Evolutionary conservation across 2,888 invertebrate genomes (phyloP).

Genomic region (Crepidodera aurea): DNA sequence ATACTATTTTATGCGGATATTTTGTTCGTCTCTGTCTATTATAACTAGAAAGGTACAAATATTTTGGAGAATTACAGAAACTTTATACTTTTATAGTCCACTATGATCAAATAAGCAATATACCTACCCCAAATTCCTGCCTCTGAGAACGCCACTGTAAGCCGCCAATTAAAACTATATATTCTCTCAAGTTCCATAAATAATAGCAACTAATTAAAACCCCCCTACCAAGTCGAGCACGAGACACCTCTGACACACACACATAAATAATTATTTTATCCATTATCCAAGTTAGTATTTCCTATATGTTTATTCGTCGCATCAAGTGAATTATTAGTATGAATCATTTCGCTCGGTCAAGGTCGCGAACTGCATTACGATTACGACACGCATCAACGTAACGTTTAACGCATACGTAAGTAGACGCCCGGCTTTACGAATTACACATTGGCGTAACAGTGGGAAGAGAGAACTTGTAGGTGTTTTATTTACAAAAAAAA

Average conservation of each 20-base stretch:
- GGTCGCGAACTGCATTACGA: slow-evolving; percentile 32
- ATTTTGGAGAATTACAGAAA: too few relatives aligned
- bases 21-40: too few relatives aligned
- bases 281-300: slow-evolving; percentile 28
- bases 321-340: slow-evolving; percentile 33
- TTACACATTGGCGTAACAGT: not conserved
- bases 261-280: slow-evolving; percentile 27
- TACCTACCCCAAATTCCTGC: too few relatives aligned
- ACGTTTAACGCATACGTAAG: slow-evolving; percentile 14
- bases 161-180: too few relatives aligned
- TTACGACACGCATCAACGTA: slow-evolving; percentile 24
- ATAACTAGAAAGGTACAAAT: too few relatives aligned
- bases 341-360: slow-evolving; percentile 37
- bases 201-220: slow-evolving; percentile 1
- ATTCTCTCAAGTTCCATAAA: too few relatives aligned
- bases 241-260: slow-evolving; percentile 19
- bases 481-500: not conserved
- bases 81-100: too few relatives aligned
- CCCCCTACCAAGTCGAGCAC: slow-evolving; percentile 5
- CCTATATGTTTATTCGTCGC: slow-evolving; percentile 29
- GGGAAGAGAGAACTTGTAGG: too few relatives aligned
- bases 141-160: too few relatives aligned
- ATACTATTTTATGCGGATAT: too few relatives aligned
- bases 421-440: slow-evolving; percentile 22
- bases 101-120: too few relatives aligned